Evolutionary conservation across 2,113 vertebrate species (phyloP).

Genomic region (Orcinus orca): DNA sequence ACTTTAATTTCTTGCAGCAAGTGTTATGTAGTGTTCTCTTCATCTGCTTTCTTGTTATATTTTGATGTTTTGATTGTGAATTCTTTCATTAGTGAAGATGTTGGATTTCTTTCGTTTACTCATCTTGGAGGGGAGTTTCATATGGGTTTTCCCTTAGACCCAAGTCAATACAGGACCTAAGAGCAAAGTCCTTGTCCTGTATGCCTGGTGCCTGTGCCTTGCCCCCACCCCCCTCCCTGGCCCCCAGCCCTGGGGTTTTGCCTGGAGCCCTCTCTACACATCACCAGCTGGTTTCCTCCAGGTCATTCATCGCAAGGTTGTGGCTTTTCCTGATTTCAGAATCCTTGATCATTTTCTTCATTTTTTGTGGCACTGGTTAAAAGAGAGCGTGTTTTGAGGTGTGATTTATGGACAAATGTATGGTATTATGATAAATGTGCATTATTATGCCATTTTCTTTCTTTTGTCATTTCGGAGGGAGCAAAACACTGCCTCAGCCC

Average conservation of each 20-base stretch:
- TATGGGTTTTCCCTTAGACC: not conserved
- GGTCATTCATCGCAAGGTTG: accelerated
- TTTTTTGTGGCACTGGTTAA: not conserved
- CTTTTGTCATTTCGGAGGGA: not conserved
- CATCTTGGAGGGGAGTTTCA: not conserved
- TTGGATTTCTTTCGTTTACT: not conserved
- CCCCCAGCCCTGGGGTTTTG: not conserved
- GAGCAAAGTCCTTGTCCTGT: accelerated
- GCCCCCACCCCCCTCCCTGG: not conserved
- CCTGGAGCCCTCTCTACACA: not conserved
- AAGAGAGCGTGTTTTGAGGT: not conserved
- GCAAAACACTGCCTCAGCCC: not conserved
- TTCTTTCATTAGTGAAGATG: not conserved
- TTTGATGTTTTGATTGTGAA: not conserved
- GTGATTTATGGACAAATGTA: not conserved
- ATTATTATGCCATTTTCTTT: not conserved
- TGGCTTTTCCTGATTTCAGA: not conserved
- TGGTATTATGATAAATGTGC: not conserved
- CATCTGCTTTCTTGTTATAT: not conserved
- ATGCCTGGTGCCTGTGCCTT: accelerated
- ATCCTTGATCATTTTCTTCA: not conserved
- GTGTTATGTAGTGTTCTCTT: not conserved
- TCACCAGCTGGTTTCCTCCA: not conserved
- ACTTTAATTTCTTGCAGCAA: not conserved
- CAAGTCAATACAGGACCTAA: not conserved